A percentile compares a stretch with the other conserved stretches of the same genome.
phyloP scores from a whole-genome alignment of 2,797 vertebrate species.

The Decapterus maruadsi region DNA sequence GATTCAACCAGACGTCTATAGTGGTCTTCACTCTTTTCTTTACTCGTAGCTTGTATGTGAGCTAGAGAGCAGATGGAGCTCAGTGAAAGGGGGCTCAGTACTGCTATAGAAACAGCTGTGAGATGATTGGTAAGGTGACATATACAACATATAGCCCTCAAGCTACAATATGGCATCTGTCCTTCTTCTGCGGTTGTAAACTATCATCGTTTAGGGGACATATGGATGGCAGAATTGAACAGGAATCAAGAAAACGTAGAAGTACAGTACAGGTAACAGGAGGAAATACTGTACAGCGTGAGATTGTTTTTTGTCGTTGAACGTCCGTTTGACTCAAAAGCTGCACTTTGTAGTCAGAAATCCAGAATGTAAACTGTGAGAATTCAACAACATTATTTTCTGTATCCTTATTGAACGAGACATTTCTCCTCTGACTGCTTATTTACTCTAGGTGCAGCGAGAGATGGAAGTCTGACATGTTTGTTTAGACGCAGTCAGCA shows the following conservation, averaged over 20 bases:
- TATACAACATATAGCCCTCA: constrained; percentile 33
- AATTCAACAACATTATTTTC: constrained; percentile 2
- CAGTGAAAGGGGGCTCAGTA: constrained; percentile 23
- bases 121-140: constrained; percentile 59
- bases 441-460: background rate
- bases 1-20: constrained; percentile 17
- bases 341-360: constrained; percentile 2
- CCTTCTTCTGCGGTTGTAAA: constrained; percentile 37
- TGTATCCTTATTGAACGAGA: background rate
- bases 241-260: constrained; percentile 4
- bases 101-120: constrained; percentile 64
- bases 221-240: constrained; percentile 16
- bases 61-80: constrained; percentile 60
- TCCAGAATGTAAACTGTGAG: background rate
- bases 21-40: constrained; percentile 43
- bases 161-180: constrained; percentile 59
- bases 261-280: background rate
- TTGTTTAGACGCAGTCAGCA: constrained; percentile 20
- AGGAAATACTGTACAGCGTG: background rate
- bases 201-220: constrained; percentile 28
- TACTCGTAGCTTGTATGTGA: constrained; percentile 39
- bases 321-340: constrained; percentile 15
- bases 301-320: background rate
- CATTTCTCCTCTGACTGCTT: background rate
- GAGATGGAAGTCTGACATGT: constrained; percentile 24